These are phyloP conservation scores for Apeira syringaria DNA, from an alignment of 2,888 invertebrate species.

Conservation along the genomic window DNA sequence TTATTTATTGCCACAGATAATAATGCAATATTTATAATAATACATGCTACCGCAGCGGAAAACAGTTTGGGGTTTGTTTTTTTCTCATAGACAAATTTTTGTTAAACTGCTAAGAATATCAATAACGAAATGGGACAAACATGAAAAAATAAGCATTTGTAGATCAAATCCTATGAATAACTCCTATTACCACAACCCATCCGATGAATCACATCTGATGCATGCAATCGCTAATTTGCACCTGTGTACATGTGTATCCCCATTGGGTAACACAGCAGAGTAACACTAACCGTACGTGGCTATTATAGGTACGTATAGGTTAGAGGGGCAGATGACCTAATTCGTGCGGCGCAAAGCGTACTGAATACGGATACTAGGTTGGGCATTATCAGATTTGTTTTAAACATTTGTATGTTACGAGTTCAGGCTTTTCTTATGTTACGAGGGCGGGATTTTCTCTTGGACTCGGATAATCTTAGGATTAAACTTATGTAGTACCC, in stretches of 20 bases:
- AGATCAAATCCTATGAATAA: slow-evolving; percentile 5
- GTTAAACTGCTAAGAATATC: too few relatives aligned
- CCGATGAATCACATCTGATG: slow-evolving; percentile 8
- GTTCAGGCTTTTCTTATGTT: too few relatives aligned
- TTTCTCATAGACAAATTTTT: too few relatives aligned
- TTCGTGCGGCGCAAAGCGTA: slow-evolving; percentile 1
- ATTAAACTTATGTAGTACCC: too few relatives aligned
- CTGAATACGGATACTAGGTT: not conserved
- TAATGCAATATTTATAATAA: too few relatives aligned
- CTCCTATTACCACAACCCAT: slow-evolving; percentile 2
- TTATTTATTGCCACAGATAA: too few relatives aligned
- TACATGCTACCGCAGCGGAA: too few relatives aligned
- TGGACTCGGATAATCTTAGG: too few relatives aligned
- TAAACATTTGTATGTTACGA: not conserved
- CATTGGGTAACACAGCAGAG: slow-evolving; percentile 1
- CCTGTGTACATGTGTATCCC: slow-evolving; percentile 7
- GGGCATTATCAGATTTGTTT: slow-evolving; percentile 2
- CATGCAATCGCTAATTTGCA: slow-evolving; percentile 6
- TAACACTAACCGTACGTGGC: not conserved
- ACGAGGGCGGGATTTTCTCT: too few relatives aligned
- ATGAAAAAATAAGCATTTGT: too few relatives aligned
- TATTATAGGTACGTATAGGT: not conserved
- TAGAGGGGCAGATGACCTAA: slow-evolving; percentile 17
- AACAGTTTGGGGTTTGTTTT: too few relatives aligned
- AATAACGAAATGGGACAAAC: too few relatives aligned